These are phyloP conservation scores for Pangasius larnaudii DNA, from an alignment of 2,797 vertebrate genomes.

Conservation along the genomic window DNA sequence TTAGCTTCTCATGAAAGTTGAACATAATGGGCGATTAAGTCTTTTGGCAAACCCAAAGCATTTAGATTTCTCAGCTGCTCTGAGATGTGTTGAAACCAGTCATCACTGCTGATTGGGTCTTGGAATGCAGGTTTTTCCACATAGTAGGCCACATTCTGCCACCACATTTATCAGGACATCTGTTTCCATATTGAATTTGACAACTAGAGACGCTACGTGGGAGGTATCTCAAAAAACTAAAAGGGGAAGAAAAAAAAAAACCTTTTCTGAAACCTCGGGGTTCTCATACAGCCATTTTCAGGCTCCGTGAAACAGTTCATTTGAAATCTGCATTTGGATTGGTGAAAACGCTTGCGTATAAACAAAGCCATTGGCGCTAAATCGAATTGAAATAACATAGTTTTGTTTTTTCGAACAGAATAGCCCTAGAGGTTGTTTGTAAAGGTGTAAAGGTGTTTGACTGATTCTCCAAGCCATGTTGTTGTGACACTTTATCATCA, in stretches of 20 bases:
- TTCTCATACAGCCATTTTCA: background rate
- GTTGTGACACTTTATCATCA: background rate
- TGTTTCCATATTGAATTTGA: slow-evolving; percentile 15
- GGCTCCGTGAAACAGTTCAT: background rate
- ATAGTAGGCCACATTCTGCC: background rate
- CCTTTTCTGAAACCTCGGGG: background rate
- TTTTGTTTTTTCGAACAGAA: background rate
- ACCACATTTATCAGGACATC: background rate
- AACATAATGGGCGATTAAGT: background rate
- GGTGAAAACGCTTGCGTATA: background rate
- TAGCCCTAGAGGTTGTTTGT: background rate
- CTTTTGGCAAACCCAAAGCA: too few species aligned
- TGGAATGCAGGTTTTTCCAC: background rate
- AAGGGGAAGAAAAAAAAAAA: background rate
- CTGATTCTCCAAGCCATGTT: background rate
- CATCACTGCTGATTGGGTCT: background rate
- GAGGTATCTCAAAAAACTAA: background rate
- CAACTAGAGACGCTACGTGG: background rate
- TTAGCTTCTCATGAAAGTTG: background rate
- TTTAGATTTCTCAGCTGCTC: background rate
- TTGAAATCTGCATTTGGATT: background rate
- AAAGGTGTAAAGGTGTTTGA: background rate
- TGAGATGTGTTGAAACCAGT: background rate
- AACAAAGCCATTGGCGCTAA: background rate
- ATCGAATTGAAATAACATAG: background rate